Conservation (phyloP, 2,797 vertebrate species). For the Rhinella marina region DNA sequence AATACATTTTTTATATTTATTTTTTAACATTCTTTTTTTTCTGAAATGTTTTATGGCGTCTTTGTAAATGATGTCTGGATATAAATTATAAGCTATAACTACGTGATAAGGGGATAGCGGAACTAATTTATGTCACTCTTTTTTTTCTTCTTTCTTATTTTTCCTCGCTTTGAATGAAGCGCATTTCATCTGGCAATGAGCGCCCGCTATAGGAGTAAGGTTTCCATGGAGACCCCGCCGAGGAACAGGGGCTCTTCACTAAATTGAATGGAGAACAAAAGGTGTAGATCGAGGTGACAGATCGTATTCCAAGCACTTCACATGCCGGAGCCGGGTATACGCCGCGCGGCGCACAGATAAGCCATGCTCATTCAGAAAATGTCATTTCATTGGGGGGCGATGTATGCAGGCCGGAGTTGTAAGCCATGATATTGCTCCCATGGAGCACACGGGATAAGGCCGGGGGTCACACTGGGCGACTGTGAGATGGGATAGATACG, state of each 20-base stretch:
- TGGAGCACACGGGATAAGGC: background rate
- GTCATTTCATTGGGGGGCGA: background rate
- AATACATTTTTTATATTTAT: too few species aligned
- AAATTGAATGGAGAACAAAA: constrained; percentile 55
- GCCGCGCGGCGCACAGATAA: background rate
- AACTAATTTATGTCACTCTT: background rate
- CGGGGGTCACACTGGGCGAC: background rate
- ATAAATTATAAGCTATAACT: background rate
- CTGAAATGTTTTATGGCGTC: too few species aligned
- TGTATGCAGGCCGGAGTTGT: background rate
- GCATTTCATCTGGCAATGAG: constrained; percentile 44
- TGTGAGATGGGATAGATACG: background rate
- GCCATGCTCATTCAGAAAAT: constrained; percentile 22
- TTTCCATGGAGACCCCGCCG: constrained; percentile 65
- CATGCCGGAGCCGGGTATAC: background rate
- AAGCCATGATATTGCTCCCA: background rate
- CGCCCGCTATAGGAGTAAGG: constrained; percentile 51
- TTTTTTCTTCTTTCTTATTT: background rate
- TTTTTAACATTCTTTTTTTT: background rate
- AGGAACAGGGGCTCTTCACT: constrained; percentile 17
- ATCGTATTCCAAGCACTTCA: constrained; percentile 9
- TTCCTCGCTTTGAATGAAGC: constrained; percentile 20
- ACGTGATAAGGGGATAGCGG: background rate
- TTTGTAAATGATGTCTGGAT: background rate
- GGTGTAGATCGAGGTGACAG: background rate